phyloP scores from a whole-genome alignment of 1,140 invertebrate genomes.

The Heterodera carotae region DNA sequence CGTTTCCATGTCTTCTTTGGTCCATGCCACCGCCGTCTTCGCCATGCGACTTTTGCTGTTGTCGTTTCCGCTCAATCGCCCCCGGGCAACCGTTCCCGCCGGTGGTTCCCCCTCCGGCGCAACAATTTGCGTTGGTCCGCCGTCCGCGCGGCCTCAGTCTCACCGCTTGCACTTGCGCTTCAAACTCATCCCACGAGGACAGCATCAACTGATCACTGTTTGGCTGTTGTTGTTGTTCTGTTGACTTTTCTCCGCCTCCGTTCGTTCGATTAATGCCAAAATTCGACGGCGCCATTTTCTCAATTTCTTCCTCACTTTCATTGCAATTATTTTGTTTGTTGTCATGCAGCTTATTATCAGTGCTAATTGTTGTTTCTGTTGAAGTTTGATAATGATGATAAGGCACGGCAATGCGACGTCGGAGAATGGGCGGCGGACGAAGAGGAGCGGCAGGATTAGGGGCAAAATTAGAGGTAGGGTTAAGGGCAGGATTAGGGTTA shows the following conservation, averaged over 20 bases:
- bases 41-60: not conserved
- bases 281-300: not conserved
- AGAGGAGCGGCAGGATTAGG: not conserved
- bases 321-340: not conserved
- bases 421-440: not conserved
- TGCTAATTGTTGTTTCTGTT: not conserved
- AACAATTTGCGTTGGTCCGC: not conserved
- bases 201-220: not conserved
- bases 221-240: no score
- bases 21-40: not conserved
- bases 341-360: not conserved
- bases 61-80: not conserved
- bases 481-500: no score
- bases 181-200: not conserved
- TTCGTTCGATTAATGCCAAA: not conserved
- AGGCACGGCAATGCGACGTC: conserved; percentile 1
- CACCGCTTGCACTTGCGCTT: conserved; percentile 5
- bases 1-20: not conserved
- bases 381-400: not conserved
- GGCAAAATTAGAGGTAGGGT: no score
- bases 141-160: not conserved
- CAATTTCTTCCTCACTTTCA: not conserved
- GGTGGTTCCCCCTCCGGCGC: no score
- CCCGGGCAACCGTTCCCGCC: not conserved
- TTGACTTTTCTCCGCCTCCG: no score